phyloP scores from a whole-genome alignment of 1,140 invertebrate genomes.

The Aethina tumida region DNA sequence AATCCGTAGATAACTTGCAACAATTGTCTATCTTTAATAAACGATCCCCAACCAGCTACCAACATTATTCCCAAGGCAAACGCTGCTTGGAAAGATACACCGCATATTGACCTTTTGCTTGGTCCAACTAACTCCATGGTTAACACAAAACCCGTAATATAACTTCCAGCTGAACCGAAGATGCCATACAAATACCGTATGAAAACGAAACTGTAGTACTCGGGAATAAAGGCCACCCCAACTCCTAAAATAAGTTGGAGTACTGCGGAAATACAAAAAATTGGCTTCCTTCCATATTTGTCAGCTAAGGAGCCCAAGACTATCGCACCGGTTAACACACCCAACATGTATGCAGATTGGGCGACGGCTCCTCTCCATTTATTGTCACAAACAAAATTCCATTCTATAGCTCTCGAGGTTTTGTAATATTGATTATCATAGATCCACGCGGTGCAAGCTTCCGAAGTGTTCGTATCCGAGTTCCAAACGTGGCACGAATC shows the following conservation, averaged over 20 bases:
- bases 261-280: slow-evolving; percentile 65
- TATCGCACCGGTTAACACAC: slow-evolving; percentile 78
- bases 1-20: slow-evolving; percentile 72
- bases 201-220: slow-evolving; percentile 61
- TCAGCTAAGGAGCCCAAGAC: slow-evolving; percentile 78
- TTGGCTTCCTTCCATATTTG: slow-evolving; percentile 71
- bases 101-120: slow-evolving; percentile 69
- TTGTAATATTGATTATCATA: slow-evolving; percentile 61
- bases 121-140: slow-evolving; percentile 82
- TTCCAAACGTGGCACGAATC: slow-evolving; percentile 49
- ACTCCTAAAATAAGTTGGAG: slow-evolving; percentile 63
- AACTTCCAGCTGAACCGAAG: slow-evolving; percentile 73
- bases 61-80: slow-evolving; percentile 77
- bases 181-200: slow-evolving; percentile 67
- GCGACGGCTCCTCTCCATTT: slow-evolving; percentile 72
- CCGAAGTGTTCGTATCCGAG: slow-evolving; percentile 35
- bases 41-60: slow-evolving; percentile 68
- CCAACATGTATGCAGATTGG: slow-evolving; percentile 78
- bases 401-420: slow-evolving; percentile 65
- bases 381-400: slow-evolving; percentile 72
- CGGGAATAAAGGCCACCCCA: slow-evolving; percentile 59
- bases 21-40: slow-evolving; percentile 62
- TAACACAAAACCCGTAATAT: slow-evolving; percentile 74
- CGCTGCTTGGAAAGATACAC: slow-evolving; percentile 66
- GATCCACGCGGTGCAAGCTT: slow-evolving; percentile 52